phyloP scores from a whole-genome alignment of 2,888 invertebrate species.

The Brachyopa scutellaris region DNA sequence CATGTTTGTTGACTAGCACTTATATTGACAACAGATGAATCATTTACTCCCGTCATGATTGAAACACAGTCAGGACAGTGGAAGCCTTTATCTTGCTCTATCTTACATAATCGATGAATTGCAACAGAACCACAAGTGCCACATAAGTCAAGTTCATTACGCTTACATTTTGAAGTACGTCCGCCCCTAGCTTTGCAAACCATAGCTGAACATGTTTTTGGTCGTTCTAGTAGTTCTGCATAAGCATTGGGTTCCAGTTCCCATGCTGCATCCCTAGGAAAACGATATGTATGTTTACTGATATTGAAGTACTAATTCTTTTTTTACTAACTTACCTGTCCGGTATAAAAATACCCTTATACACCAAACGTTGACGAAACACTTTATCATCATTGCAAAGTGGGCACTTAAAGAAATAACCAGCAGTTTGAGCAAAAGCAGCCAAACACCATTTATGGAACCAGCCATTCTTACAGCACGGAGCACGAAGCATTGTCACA shows the following conservation, averaged over 20 bases:
- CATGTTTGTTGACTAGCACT: constrained; percentile 14
- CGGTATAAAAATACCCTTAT: constrained; percentile 90
- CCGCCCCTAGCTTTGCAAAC: constrained; percentile 85
- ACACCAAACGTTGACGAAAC: constrained; percentile 76
- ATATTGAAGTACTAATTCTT: background rate
- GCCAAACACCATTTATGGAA: constrained; percentile 89
- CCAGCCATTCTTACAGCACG: constrained; percentile 90
- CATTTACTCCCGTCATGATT: background rate
- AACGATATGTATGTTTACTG: background rate
- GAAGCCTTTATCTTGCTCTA: background rate
- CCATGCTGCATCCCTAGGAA: constrained; percentile 91
- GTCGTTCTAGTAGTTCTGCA: constrained; percentile 86
- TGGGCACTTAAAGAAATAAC: constrained; percentile 93
- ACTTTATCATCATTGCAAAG: constrained; percentile 89
- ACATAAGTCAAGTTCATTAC: constrained; percentile 75
- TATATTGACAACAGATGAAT: constrained; percentile 24
- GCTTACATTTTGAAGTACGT: constrained; percentile 76
- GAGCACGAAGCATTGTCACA: constrained; percentile 85
- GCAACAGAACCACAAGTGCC: constrained; percentile 76
- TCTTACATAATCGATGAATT: constrained; percentile 68
- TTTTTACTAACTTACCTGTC: constrained; percentile 85
- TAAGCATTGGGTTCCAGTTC: constrained; percentile 90
- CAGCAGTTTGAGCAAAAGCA: constrained; percentile 88
- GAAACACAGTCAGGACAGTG: constrained; percentile 39
- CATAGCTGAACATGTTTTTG: constrained; percentile 84